These are phyloP conservation scores for Teleogryllus oceanicus DNA, from an alignment of 2,888 invertebrate genomes.

Conservation along the genomic window DNA sequence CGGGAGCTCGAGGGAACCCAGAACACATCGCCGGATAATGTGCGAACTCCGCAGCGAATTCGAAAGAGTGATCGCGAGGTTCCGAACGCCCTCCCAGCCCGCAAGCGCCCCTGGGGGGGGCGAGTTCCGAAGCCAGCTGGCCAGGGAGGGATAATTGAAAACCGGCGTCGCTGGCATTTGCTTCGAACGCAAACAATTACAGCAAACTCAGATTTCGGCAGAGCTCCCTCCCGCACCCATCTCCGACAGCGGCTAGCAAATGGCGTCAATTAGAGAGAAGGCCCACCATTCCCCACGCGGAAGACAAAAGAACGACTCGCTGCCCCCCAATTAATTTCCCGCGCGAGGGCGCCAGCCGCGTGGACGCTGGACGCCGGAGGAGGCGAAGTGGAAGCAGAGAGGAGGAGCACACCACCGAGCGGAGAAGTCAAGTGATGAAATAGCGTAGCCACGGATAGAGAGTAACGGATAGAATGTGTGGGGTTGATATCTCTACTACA, in stretches of 20 bases:
- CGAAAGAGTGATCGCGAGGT: no score
- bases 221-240: not conserved
- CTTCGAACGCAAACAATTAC: not conserved
- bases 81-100: no score
- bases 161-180: not conserved
- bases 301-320: not conserved
- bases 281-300: not conserved
- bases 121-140: no score
- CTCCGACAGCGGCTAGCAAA: not conserved
- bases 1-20: no score
- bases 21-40: no score
- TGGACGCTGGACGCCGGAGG: not conserved
- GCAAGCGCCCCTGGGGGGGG: no score
- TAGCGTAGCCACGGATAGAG: no score
- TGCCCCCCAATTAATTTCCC: not conserved
- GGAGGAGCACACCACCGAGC: not conserved
- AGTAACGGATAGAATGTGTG: no score
- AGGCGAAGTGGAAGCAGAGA: not conserved
- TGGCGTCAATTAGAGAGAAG: not conserved
- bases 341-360: not conserved
- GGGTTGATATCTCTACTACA: no score
- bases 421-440: not conserved
- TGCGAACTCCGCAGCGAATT: no score
- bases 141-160: not conserved
- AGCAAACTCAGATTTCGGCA: not conserved